phyloP scores from a whole-genome alignment of 2,797 vertebrate genomes.

The Eospalax fontanierii region DNA sequence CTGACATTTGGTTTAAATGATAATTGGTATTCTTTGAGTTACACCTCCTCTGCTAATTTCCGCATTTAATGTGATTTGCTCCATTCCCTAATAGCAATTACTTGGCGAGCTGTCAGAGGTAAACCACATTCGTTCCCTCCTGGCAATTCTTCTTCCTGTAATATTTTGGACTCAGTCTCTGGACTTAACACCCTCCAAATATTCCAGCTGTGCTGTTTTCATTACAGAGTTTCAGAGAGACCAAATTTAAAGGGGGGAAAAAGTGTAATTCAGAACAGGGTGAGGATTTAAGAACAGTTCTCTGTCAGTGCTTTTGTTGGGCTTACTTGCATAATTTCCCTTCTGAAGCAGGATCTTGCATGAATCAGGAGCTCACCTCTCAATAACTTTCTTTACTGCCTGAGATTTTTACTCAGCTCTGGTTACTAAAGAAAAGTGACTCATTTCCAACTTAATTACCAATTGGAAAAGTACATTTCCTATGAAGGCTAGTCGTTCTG shows the following conservation, averaged over 20 bases:
- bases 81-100: slow-evolving; percentile 93
- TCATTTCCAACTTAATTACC: slow-evolving; percentile 52
- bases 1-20: slow-evolving; percentile 60
- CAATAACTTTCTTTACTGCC: slow-evolving; percentile 24
- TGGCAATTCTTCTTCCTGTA: slow-evolving; percentile 66
- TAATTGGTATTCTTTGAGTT: slow-evolving; percentile 71
- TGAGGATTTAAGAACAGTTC: slow-evolving; percentile 54
- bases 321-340: slow-evolving; percentile 78
- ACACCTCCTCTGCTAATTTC: slow-evolving; percentile 74
- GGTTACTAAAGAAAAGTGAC: slow-evolving; percentile 54
- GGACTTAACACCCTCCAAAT: slow-evolving; percentile 82
- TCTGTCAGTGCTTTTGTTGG: slow-evolving; percentile 10
- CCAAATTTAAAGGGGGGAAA: slow-evolving; percentile 59
- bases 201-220: slow-evolving; percentile 73
- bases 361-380: slow-evolving; percentile 31
- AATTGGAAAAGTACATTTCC: slow-evolving; percentile 30
- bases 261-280: slow-evolving; percentile 43
- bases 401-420: slow-evolving; percentile 35
- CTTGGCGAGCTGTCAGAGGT: slow-evolving; percentile 98
- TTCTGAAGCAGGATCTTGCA: slow-evolving; percentile 6
- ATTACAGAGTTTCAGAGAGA: slow-evolving; percentile 61
- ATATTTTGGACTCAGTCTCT: slow-evolving; percentile 72
- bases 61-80: slow-evolving; percentile 87
- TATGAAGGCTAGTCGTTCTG: background rate
- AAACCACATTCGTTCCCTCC: slow-evolving; percentile 87